Evolutionary conservation across 2,113 vertebrate species (phyloP), one percentile per base, ranked within the genome.

Genomic region (Ibidorhyncha struthersii): DNA sequence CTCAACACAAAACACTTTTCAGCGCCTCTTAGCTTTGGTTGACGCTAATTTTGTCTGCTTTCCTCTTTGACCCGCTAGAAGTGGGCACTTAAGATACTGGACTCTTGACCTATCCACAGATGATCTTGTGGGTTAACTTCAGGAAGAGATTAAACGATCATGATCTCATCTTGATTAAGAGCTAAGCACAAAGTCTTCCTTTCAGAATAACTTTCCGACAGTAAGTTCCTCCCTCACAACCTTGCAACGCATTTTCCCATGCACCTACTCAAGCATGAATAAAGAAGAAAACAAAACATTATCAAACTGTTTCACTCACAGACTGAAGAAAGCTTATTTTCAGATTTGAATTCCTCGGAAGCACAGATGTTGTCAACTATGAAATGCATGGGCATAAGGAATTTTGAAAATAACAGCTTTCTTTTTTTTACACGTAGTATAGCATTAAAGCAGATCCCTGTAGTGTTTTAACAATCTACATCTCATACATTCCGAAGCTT

Each of bases 391-490:
- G 59, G 30, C 9, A 30, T 66, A 95, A 45, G 36, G 62, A 82
- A 80, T 55, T 91, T 82, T 70, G 10, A 95, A 80, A 66, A 36
- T 69, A 89, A 94, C 20, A 76, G 61, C 36, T 23, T 26, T 25
- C 47, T 22, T 45, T 36, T 43, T 67, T 38, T 45, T 47, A 58
- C 16, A 67, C 74, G 36, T 85, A 76, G 4, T 55, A 49, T 47
- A 89, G 40, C 45, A 74, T 80, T 91, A 87, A 95, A 95, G 73
- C 73, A 86, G 65, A 95, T 71, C 47, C 76, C 53, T 88, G 32
- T 86, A 78, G 29, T 43, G 41, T 62, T 91, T 90, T 91, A 80
- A 89, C 62, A 85, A n/a, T 76, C 50, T 80, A 45, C 15, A 53
- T 76, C 59, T 95, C 69, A 62, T 27, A 65, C 16, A 86, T 52